Evolutionary conservation across 2,888 invertebrate genomes (phyloP), one percentile per base, ranked within the genome.

Genomic region (Steinernema hermaphroditum): DNA sequence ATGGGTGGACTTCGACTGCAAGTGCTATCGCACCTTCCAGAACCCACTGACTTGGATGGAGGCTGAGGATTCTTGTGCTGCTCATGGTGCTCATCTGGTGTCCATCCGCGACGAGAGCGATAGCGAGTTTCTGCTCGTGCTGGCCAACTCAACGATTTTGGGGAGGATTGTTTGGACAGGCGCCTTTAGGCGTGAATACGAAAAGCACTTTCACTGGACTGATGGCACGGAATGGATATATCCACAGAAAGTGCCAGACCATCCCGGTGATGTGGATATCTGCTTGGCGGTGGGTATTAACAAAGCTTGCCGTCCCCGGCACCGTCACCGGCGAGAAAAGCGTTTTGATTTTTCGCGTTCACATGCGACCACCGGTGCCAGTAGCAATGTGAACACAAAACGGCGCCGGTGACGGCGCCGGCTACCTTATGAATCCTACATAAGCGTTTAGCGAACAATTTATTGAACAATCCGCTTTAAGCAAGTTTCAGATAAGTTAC

Each of bases 11-110:
- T 24, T 19, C 22, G 54, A 54, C 54, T 54, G 54, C 54, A 54
- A 54, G 27, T 54, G 54, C 27, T 54, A 54, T 22, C 54, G 54
- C 27, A 12, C 54, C 4, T 54, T 54, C 54, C 54, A 54, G 14
- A 27, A 24, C 27, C 54, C 54, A 1, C 22, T 24, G 14, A 54
- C 54, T 2, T 54, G 54, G 54, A 54, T 54, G 54, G 54, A 54
- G 27, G 54, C 54, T 2, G 54, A 54, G 14, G 54, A 54, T 14
- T 24, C 22, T 2, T 54, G 54, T 14, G 54, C 54, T 2, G 24
- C 12, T 22, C 14, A 24, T 22, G 54, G 54, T 27, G 54, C 54
- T 14, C 54, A 54, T 24, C 14, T 54, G 24, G 27, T 16, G 4
- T 54, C 54, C 1, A 22, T 54, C 27, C 27, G 27, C 54, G 54